A percentile compares a stretch with the other conserved stretches of the same genome.
Evolutionary conservation across 2,888 invertebrate species (phyloP).

Genomic region (Orthosia incerta): DNA sequence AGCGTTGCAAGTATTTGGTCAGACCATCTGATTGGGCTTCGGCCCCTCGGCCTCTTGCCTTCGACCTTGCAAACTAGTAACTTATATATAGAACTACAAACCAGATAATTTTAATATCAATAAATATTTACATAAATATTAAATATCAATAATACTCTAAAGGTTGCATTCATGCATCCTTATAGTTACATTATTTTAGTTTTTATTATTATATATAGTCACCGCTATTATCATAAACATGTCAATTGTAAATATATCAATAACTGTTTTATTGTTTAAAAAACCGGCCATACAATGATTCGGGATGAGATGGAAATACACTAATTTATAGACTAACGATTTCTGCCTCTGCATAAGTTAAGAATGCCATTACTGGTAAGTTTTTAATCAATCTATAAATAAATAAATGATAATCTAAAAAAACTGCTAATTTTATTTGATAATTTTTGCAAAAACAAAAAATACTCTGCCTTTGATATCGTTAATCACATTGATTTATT

Average conservation of each 20-base stretch:
- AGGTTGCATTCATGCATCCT: slow-evolving; percentile 11
- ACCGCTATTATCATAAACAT: slow-evolving; percentile 11
- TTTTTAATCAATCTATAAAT: not conserved
- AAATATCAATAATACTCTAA: slow-evolving; percentile 12
- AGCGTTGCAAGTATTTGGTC: no score
- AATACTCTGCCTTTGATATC: not conserved
- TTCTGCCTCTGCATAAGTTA: not conserved
- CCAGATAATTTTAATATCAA: not conserved
- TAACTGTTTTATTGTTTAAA: not conserved
- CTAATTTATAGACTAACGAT: slow-evolving; percentile 1
- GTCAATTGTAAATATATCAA: not conserved
- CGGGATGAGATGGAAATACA: not conserved
- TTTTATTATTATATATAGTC: no score
- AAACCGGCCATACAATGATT: not conserved
- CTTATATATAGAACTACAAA: not conserved
- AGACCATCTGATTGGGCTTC: no score
- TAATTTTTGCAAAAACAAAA: not conserved
- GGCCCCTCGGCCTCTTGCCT: no score
- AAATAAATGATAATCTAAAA: not conserved
- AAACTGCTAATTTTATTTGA: no score
- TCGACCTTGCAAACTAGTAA: no score
- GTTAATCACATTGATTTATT: not conserved
- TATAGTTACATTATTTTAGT: not conserved
- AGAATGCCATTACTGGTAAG: not conserved
- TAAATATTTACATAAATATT: slow-evolving; percentile 18